Conservation (phyloP, 2,888 invertebrate genomes). For the Brachylomia viminalis region DNA sequence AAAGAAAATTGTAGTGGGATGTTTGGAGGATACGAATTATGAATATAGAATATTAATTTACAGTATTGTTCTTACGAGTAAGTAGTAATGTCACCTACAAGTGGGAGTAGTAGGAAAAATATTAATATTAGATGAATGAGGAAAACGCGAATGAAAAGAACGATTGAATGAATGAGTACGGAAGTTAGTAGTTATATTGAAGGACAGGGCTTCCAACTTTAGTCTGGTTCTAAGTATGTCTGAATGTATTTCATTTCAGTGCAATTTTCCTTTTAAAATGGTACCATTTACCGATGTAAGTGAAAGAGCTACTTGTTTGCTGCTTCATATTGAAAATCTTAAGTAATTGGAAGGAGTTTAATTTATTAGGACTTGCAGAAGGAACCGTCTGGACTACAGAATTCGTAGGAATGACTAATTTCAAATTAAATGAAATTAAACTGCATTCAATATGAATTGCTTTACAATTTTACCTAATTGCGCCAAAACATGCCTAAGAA, state of each 20-base stretch:
- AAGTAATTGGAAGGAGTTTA: background rate
- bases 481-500: too few species aligned
- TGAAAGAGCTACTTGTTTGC: background rate
- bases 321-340: background rate
- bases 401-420: background rate
- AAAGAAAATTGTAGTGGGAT: background rate
- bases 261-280: background rate
- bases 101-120: background rate
- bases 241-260: background rate
- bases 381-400: background rate
- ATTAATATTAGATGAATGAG: background rate
- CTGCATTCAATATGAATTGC: background rate
- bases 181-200: background rate
- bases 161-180: background rate
- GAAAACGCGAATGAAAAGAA: background rate
- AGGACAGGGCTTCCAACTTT: background rate
- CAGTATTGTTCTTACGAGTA: background rate
- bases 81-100: background rate
- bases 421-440: background rate
- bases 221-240: background rate
- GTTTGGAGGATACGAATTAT: background rate
- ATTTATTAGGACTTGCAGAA: background rate
- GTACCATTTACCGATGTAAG: background rate
- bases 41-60: constrained; percentile 5
- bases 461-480: background rate